Evolutionary conservation across 1,140 invertebrate genomes (phyloP), one percentile per base, ranked within the genome.

Genomic region (Neoseiulus cucumeris): DNA sequence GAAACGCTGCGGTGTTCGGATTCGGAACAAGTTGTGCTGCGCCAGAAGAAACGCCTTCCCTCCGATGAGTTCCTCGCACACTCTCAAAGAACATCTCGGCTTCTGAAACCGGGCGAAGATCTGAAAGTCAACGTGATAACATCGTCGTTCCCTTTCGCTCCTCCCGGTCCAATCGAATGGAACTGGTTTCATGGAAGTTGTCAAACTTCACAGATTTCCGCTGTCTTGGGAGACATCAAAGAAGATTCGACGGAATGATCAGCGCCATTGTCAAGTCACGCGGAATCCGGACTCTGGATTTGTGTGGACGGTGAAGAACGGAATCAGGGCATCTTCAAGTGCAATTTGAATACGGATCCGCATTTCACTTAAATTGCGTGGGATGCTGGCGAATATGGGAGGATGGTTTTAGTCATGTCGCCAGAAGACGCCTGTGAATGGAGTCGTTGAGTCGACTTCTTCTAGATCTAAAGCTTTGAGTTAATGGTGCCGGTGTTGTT

Each of bases 121-220:
- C 22, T 59, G 33, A 59, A 59, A 9, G 22, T 59, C 20, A 70
- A 68, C 33, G 70, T 72, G 18, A 66, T 76, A 28, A 75, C 75
- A 2, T 76, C 75, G 4, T 75, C 74, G 5, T 76, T 76, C 65
- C 75, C 75, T 12, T 76, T 75, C 66, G 69, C 72, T 1, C 70
- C 74, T 1, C 29, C 68, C 51, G 70, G 70, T 2, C 70, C 69
- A 2, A 68, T 66, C 51, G 68, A 70, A n/a, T 69, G 71, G 66
- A 51, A 45, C 22, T 65, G 44, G 0, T 69, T 68, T 51, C 66
- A 69, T 59, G 51, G 25, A 29, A 59, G 51, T 33, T 59, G 51
- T 33, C 51, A 59, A 12, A 59, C 51, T 1, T 59, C 51, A 33
- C 51, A 59, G 22, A 29, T 59, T 25, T 59, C 51, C 25, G 51